Base-by-base conservation (phyloP, 1,140 invertebrate genomes). In the Listronotus oregonensis region DNA sequence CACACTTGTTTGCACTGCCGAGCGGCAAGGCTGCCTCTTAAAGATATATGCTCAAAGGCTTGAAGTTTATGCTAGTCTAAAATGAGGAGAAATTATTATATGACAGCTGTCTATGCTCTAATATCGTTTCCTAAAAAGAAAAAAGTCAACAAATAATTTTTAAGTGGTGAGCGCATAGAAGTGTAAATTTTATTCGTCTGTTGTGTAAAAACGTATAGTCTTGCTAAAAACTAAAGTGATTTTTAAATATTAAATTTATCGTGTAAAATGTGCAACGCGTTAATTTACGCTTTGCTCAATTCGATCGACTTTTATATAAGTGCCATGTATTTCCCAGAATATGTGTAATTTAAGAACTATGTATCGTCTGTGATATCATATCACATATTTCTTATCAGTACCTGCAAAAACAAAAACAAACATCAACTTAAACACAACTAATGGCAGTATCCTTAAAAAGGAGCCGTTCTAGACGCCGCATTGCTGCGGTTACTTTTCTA, bases 401-500 rank as follows among this genome's bases (percentile, higher is more conserved):
- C 62, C 62, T 64, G 54, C 62, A 64, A 64, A 55, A 56, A 56
- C 50, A 64, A 55, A 54, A 65, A 65, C 47, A 58, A 65, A 56
- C n/a, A 18, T 46, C 12, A 17, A 49, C 27, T 54, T 34, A 54
- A 56, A 57, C 32, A 40, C 52, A 49, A 49, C 60, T 56, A 46
- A 66, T 66, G 64, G 64, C 64, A 60, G 80, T 79, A 73, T 81
- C 83, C 72, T 68, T 83, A 62, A 85, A 83, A 74, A 81, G 83
- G 72, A 83, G 82, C 76, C 79, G 82, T 68, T 85, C 86, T 72
- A 85, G 92, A 73, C 84, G 90, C 78, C 85, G 93, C 78, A 84
- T 95, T 73, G 92, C 93, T 75, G 93, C 93, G 69, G 84, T 94
- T 66, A 92, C 91, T 71, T 97, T 97, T 84, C 84, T 97, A 69